Evolutionary conservation across 2,888 invertebrate species (phyloP).

Genomic region (Pseudococcus jackbeardsleyi): DNA sequence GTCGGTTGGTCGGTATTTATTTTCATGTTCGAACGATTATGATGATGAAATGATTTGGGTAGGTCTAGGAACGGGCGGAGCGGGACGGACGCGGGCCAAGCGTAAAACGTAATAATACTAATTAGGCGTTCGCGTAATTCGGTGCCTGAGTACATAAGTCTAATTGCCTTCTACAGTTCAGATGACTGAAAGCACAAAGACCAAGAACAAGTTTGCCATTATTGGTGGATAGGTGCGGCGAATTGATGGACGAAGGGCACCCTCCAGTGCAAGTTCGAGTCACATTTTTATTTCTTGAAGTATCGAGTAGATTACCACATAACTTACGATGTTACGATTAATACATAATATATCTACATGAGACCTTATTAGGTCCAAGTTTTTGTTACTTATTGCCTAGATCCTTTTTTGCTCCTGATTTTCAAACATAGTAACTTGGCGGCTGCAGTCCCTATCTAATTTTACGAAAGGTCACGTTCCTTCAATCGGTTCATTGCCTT

Average conservation of each 20-base stretch:
- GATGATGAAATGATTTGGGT: not conserved
- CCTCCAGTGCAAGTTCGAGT: not conserved
- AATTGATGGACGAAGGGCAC: not conserved
- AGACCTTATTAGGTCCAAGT: too few species aligned
- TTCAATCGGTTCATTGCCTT: too few species aligned
- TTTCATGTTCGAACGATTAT: not conserved
- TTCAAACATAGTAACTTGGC: not conserved
- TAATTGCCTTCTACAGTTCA: not conserved
- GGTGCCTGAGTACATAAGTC: not conserved
- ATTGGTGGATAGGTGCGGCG: not conserved
- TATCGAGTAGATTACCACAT: too few species aligned
- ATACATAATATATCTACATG: too few species aligned
- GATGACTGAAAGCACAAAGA: not conserved
- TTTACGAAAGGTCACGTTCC: too few species aligned
- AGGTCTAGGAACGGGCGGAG: not conserved
- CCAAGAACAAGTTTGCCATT: not conserved
- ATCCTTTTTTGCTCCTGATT: not conserved
- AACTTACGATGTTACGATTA: too few species aligned
- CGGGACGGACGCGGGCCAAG: too few species aligned
- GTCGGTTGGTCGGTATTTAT: not conserved
- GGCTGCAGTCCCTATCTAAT: too few species aligned
- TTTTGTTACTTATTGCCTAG: too few species aligned
- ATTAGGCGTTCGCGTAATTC: constrained; percentile 1
- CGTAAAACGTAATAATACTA: not conserved
- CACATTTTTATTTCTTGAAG: not conserved